Percentiles rank a stretch among this genome's conserved stretches.
phyloP scores from a whole-genome alignment of 2,113 vertebrate species.

The Anas platyrhynchos region DNA sequence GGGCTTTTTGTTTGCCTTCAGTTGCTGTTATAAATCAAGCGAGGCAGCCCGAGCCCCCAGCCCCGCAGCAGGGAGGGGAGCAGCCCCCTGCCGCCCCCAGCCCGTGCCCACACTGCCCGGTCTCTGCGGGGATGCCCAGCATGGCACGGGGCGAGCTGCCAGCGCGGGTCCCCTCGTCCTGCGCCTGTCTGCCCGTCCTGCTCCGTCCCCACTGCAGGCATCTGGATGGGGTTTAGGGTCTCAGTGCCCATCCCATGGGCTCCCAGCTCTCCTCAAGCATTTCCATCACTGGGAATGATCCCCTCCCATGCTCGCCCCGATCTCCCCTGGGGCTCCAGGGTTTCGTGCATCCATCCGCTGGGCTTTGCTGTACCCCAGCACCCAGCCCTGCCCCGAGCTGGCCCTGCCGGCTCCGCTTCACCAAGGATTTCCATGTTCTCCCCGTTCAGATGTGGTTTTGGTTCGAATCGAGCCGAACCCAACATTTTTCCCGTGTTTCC shows the following conservation, averaged over 20 bases:
- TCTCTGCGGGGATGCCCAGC: fast-evolving
- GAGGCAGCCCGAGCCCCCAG: background rate
- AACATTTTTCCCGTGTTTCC: slow-evolving; percentile 52
- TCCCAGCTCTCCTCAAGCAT: background rate
- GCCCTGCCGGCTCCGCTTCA: background rate
- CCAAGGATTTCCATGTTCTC: background rate
- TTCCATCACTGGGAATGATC: background rate
- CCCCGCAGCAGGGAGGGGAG: background rate
- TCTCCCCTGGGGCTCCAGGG: too few relatives aligned
- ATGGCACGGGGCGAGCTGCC: fast-evolving
- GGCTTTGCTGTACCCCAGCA: background rate
- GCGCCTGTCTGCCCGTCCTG: background rate
- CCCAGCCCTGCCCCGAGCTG: background rate
- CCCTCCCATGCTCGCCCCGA: background rate
- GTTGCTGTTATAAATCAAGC: slow-evolving; percentile 70
- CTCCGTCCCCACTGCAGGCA: background rate
- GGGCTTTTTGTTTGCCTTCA: slow-evolving; percentile 67
- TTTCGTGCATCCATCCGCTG: background rate
- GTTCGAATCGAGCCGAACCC: slow-evolving; percentile 51
- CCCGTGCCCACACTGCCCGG: fast-evolving
- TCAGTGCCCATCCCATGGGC: background rate
- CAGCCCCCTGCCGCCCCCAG: fast-evolving
- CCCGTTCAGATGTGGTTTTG: slow-evolving; percentile 49
- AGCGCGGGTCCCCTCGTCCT: background rate
- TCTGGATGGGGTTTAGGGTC: background rate